Base-by-base conservation (phyloP, 2,113 vertebrate species). In the Triplophysa siluroides region DNA sequence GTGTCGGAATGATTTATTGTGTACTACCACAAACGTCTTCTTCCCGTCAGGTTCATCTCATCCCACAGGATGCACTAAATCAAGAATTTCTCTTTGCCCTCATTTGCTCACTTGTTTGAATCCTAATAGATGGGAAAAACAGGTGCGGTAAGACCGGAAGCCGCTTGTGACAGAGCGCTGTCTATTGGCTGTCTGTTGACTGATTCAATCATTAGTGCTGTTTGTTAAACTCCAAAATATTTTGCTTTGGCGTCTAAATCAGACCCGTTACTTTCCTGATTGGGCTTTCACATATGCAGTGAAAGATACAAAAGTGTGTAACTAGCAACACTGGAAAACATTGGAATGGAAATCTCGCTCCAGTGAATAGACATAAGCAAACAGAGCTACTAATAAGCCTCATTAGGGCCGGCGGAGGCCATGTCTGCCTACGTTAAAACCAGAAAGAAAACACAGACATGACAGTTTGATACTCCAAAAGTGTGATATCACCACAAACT, bases 341-440 rank as follows among this genome's bases (percentile, higher is more conserved):
- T 23, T 33, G 24, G 24, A 79, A 18, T 66, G 45, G 41, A 74
- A 47, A 56, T 65, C 70, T 45, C 58, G 4, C 45, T 43, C 18
- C 38, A 56, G 4, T 47, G 23, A 45, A 61, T 8, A 64, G 26
- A 67, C 29, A 21, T 75, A 77, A 54, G 23, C 45, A 70, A 45
- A 23, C 84, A 52, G 18, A 41, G 41, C 50, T 2, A 64, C 81
- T 91, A 91, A 88, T 86, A 88, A 87, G 79, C 81, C 62, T 86
- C 87, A 91, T 91, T 88, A 90, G 83, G 21, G 11, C 21, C 24
- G 73, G 41, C 11, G 10, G 18, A 62, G 60, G 21, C 11, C 58
- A 23, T 63, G 60, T 76, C 16, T 50, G 43, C 41, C 9, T n/a
- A 6, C 41, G 63, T 76, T 76, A 63, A 50, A 76, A 29, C 23